Conservation (phyloP, 2,888 invertebrate species). For the Dicroscelio sp. region DNA sequence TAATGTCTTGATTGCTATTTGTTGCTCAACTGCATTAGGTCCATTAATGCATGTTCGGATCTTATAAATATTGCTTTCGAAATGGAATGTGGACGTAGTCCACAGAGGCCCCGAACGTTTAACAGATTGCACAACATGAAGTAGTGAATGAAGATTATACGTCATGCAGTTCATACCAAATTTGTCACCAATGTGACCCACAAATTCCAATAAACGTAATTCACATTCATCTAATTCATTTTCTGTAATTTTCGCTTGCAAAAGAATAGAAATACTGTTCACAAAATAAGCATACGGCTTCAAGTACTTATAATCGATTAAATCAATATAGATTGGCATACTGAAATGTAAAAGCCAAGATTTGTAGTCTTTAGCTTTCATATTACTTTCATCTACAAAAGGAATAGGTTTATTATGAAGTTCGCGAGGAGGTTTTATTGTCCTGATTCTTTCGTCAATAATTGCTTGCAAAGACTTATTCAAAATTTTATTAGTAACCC, state of each 20-base stretch:
- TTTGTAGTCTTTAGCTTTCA: constrained; percentile 47
- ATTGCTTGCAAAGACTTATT: background rate
- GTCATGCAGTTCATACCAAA: constrained; percentile 27
- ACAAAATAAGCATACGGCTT: constrained; percentile 45
- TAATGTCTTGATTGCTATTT: constrained; percentile 6
- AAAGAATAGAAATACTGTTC: background rate
- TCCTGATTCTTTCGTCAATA: constrained; percentile 8
- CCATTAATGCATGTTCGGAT: background rate
- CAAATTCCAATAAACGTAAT: background rate
- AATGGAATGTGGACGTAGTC: constrained; percentile 12
- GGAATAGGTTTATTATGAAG: constrained; percentile 22
- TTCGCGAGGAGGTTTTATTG: constrained; percentile 35
- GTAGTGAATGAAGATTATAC: constrained; percentile 4
- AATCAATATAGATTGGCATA: constrained; percentile 11
- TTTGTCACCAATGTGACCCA: background rate
- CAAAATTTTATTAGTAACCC: constrained; percentile 16
- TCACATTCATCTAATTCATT: constrained; percentile 11
- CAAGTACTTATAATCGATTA: background rate
- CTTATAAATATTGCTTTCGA: constrained; percentile 31
- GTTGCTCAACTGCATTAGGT: constrained; percentile 23
- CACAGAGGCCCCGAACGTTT: constrained; percentile 14
- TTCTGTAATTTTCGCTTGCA: constrained; percentile 9
- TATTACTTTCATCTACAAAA: constrained; percentile 1
- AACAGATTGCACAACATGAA: constrained; percentile 16
- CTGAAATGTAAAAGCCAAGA: constrained; percentile 40